Conservation (phyloP, 2,888 invertebrate species). For the Bellardia bayeri region DNA sequence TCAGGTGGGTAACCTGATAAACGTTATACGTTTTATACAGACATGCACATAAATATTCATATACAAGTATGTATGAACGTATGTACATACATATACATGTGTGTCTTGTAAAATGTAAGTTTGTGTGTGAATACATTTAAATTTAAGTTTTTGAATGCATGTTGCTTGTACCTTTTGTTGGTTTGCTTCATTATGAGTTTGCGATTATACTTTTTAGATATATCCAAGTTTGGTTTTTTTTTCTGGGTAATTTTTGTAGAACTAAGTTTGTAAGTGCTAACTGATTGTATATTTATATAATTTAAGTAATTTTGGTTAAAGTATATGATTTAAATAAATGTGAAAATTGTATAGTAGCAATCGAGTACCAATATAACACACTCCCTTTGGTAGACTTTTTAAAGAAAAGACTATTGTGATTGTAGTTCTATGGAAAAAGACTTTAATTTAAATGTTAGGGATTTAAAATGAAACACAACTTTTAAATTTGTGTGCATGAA, state of each 20-base stretch:
- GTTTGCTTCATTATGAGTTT: conserved; percentile 13
- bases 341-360: conserved; percentile 23
- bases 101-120: not conserved
- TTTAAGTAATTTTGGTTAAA: conserved; percentile 64
- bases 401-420: not conserved
- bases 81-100: not conserved
- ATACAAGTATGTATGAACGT: not conserved
- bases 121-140: not conserved
- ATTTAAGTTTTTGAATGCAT: not conserved
- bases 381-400: not conserved
- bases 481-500: too few species aligned
- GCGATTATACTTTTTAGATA: conserved; percentile 23
- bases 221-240: not conserved
- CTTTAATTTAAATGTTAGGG: not conserved
- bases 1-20: conserved; percentile 62
- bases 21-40: conserved; percentile 30
- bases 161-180: conserved; percentile 23
- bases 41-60: not conserved
- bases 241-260: not conserved
- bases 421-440: not conserved
- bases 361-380: not conserved
- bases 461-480: too few species aligned
- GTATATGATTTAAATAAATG: conserved; percentile 52
- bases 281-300: conserved; percentile 59
- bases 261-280: conserved; percentile 29